A percentile compares a stretch with the other conserved stretches of the same genome.
These are phyloP conservation scores for Drosophila paulistorum DNA, from an alignment of 1,140 invertebrate genomes.

Conservation along the genomic window DNA sequence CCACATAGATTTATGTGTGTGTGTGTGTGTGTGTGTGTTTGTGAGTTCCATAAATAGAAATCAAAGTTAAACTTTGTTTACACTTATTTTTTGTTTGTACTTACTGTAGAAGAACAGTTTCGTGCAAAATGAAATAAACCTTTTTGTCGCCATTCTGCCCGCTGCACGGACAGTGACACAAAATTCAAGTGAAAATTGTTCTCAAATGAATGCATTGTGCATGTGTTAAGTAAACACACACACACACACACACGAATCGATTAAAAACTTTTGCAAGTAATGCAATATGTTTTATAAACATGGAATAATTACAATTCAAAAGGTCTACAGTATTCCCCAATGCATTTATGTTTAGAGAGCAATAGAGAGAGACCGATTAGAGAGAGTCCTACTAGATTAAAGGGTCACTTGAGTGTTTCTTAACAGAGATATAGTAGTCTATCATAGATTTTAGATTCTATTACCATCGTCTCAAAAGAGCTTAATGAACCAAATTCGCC, in stretches of 20 bases:
- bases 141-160: slow-evolving; percentile 7
- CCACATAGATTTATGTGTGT: not conserved
- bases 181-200: slow-evolving; percentile 9
- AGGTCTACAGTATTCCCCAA: too few species aligned
- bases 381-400: too few species aligned
- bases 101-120: slow-evolving; percentile 4
- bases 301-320: too few species aligned
- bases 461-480: too few species aligned
- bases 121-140: slow-evolving; percentile 8
- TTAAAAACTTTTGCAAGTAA: too few species aligned
- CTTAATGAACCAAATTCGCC: too few species aligned
- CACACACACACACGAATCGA: not conserved
- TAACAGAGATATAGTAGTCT: too few species aligned
- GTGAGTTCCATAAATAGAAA: slow-evolving; percentile 10
- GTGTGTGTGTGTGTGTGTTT: not conserved
- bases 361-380: too few species aligned
- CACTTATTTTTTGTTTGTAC: slow-evolving; percentile 6
- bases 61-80: slow-evolving; percentile 17
- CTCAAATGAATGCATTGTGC: slow-evolving; percentile 1
- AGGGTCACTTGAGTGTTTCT: too few species aligned
- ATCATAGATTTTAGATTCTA: too few species aligned
- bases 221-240: not conserved
- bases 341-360: too few species aligned
- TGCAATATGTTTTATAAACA: too few species aligned
- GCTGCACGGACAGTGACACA: slow-evolving; percentile 7